phyloP scores from a whole-genome alignment of 2,888 invertebrate genomes.

The Drosophila maculinotata region DNA sequence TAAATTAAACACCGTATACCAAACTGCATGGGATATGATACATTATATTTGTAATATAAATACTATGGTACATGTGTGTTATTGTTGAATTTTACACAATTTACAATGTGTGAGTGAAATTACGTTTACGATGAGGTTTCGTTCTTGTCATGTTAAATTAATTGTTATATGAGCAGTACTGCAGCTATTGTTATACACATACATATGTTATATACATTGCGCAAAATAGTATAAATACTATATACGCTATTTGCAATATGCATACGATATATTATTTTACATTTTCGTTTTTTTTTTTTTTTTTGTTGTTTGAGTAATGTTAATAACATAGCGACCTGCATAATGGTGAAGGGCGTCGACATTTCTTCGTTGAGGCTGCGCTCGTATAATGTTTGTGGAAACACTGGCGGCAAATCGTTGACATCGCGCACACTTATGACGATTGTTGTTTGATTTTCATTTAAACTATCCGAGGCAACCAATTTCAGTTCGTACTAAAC shows the following conservation, averaged over 20 bases:
- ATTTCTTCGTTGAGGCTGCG: constrained; percentile 92
- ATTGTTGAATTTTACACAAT: constrained; percentile 42
- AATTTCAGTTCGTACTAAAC: constrained; percentile 93
- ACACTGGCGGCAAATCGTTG: constrained; percentile 95
- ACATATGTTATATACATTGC: constrained; percentile 16
- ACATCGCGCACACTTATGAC: constrained; percentile 93
- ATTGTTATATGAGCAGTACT: constrained; percentile 51
- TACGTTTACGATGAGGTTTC: constrained; percentile 38
- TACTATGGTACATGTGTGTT: constrained; percentile 13
- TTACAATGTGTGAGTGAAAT: constrained; percentile 39
- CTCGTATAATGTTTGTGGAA: constrained; percentile 90
- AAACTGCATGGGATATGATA: constrained; percentile 3
- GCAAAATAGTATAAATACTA: constrained; percentile 9
- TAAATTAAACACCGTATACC: constrained; percentile 32
- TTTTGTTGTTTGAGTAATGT: constrained; percentile 5
- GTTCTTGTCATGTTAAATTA: constrained; percentile 53
- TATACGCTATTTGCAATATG: constrained; percentile 25
- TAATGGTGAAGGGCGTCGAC: constrained; percentile 90
- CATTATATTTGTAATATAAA: constrained; percentile 9
- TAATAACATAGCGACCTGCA: constrained; percentile 88
- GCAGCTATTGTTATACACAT: constrained; percentile 34
- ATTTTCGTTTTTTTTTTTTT: constrained; percentile 2
- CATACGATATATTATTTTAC: constrained; percentile 6
- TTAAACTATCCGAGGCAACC: constrained; percentile 95
- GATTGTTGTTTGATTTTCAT: constrained; percentile 94